Percentiles rank a stretch among this genome's conserved stretches.
Conservation (phyloP, 2,888 invertebrate species). For the Lithophane ornitopus region DNA sequence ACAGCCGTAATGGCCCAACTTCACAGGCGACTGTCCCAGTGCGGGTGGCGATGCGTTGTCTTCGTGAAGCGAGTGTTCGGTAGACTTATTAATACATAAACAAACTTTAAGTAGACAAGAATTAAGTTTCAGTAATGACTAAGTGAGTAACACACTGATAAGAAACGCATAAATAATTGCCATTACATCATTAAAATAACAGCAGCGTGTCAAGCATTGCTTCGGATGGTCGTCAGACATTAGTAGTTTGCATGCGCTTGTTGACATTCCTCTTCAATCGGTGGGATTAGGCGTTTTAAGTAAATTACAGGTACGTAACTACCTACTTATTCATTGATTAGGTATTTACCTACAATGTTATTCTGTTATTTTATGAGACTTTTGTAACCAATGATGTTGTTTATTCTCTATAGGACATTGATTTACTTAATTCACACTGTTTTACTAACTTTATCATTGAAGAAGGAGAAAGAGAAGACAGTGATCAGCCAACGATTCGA, state of each 20-base stretch:
- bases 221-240: neutral
- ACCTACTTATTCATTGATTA: no score
- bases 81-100: neutral
- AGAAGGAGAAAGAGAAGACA: neutral
- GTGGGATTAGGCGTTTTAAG: neutral
- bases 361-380: no score
- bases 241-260: neutral
- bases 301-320: no score
- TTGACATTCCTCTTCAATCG: conserved; percentile 24
- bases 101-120: neutral
- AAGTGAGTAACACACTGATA: conserved; percentile 8
- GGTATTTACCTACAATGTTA: no score
- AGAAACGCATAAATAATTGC: conserved; percentile 16
- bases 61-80: neutral
- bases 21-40: neutral
- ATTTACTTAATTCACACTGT: neutral
- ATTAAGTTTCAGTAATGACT: conserved; percentile 1
- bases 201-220: conserved; percentile 6
- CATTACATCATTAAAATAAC: conserved; percentile 5
- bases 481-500: neutral
- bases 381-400: no score
- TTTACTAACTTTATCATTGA: neutral
- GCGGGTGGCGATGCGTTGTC: neutral
- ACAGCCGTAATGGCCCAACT: neutral
- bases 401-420: neutral